These are phyloP conservation scores for Gobio occitaniae DNA, from an alignment of 2,797 vertebrate species.

Conservation along the genomic window DNA sequence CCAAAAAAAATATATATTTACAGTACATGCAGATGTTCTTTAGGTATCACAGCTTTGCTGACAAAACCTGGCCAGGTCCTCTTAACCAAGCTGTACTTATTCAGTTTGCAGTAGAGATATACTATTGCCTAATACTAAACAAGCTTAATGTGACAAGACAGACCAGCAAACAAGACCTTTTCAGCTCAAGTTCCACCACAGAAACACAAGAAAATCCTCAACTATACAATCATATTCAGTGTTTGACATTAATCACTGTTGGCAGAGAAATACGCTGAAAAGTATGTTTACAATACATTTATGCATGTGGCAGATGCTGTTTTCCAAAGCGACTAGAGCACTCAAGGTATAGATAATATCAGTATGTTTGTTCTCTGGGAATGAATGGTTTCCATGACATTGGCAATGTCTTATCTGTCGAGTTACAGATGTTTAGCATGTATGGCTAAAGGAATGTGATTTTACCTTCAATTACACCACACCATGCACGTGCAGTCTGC, in stretches of 20 bases:
- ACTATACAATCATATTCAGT: neutral
- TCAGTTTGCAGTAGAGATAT: neutral
- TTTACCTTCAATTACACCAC: neutral
- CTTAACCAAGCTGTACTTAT: constrained; percentile 2
- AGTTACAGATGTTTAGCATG: neutral
- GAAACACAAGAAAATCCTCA: neutral
- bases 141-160: neutral
- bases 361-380: neutral
- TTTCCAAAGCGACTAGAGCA: neutral
- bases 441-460: neutral
- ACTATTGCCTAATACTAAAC: neutral
- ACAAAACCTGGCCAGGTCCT: neutral
- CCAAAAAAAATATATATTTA: neutral
- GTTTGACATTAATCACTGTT: neutral
- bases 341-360: neutral
- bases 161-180: neutral
- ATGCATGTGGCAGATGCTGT: neutral
- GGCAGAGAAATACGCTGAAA: neutral
- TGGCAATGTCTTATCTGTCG: neutral
- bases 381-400: neutral
- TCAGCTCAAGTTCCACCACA: neutral
- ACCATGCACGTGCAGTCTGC: neutral
- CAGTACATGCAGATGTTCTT: neutral
- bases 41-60: neutral
- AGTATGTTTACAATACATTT: neutral